phyloP scores from a whole-genome alignment of 2,888 invertebrate species.

The Eulithis testata region DNA sequence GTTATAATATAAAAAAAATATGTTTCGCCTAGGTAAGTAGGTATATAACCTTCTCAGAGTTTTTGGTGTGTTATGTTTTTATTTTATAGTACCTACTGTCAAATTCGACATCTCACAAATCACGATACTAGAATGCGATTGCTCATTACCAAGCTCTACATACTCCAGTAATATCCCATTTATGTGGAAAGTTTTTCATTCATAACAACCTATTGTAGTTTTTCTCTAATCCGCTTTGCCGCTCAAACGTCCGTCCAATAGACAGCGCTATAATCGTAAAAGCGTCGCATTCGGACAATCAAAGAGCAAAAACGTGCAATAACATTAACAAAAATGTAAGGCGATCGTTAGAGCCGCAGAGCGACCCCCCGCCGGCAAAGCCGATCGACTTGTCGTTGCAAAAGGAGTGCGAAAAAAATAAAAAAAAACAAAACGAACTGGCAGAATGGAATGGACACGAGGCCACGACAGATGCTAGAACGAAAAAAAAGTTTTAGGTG shows the following conservation, averaged over 20 bases:
- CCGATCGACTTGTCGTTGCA: conserved; percentile 69
- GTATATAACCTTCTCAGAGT: too few species aligned
- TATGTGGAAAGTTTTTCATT: conserved; percentile 46
- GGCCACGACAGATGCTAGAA: conserved; percentile 73
- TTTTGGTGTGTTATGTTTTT: too few species aligned
- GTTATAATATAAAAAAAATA: too few species aligned
- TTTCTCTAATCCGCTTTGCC: conserved; percentile 63
- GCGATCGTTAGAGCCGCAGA: conserved; percentile 71
- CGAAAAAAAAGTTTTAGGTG: conserved; percentile 56
- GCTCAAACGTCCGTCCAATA: conserved; percentile 59
- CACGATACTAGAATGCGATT: conserved; percentile 24
- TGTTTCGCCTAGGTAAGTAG: too few species aligned
- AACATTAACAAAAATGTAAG: conserved; percentile 66
- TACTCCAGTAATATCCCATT: conserved; percentile 37
- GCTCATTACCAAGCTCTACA: conserved; percentile 40
- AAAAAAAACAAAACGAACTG: conserved; percentile 49
- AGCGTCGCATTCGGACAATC: conserved; percentile 79
- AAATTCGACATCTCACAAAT: background rate
- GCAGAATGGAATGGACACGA: conserved; percentile 77
- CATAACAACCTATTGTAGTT: conserved; percentile 50
- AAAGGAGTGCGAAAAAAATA: conserved; percentile 58
- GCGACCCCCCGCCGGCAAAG: conserved; percentile 76
- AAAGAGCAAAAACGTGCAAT: conserved; percentile 67
- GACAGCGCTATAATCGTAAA: conserved; percentile 68
- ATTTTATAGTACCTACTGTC: background rate